Evolutionary conservation across 2,113 vertebrate species (phyloP).

Genomic region (Alaudala cheleensis): DNA sequence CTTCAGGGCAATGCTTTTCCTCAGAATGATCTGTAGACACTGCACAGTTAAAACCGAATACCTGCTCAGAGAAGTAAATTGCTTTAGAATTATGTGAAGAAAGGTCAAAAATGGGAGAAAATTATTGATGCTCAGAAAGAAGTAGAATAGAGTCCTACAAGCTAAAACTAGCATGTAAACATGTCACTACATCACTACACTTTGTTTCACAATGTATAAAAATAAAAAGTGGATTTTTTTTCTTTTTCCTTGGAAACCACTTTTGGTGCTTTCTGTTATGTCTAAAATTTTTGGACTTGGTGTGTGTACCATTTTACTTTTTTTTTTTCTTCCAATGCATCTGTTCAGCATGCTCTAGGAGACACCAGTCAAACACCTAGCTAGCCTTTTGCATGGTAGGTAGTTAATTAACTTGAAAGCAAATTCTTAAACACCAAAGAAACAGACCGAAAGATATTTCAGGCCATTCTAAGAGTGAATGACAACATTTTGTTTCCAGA

Average conservation of each 20-base stretch:
- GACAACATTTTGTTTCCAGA: background rate
- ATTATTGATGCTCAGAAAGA: background rate
- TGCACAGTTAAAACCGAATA: background rate
- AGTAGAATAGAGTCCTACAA: background rate
- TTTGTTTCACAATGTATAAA: background rate
- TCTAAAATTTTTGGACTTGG: background rate
- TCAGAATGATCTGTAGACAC: background rate
- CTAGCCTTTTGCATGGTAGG: background rate
- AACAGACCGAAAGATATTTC: constrained; percentile 1
- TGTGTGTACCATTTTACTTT: background rate
- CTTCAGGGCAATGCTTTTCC: background rate
- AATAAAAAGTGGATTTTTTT: background rate
- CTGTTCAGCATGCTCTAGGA: background rate
- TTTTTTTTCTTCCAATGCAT: background rate
- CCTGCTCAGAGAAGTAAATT: background rate
- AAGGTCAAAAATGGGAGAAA: background rate
- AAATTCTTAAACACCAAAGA: background rate
- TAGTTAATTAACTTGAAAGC: background rate
- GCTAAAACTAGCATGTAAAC: background rate
- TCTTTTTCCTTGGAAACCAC: background rate
- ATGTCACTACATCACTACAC: background rate
- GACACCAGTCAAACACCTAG: background rate
- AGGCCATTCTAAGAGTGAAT: background rate
- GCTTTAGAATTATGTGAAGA: background rate
- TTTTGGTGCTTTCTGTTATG: background rate